Base-by-base conservation (phyloP, 2,113 vertebrate species). In the Nycticebus coucang region DNA sequence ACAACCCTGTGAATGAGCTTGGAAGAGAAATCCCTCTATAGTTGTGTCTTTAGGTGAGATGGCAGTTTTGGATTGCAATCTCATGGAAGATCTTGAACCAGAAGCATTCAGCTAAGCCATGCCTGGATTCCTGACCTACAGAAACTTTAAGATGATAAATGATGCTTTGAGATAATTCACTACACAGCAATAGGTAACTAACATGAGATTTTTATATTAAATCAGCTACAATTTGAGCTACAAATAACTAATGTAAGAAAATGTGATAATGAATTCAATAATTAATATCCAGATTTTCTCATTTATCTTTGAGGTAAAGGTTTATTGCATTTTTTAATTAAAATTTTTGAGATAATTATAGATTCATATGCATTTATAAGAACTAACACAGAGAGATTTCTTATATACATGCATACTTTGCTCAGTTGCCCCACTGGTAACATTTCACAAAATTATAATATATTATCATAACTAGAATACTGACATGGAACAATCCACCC, bases 171-270 rank as follows among this genome's bases (percentile, higher is more conserved):
- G n/a, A 33, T 59, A 87, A 87, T 92, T 90, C 33, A 77, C 59
- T 72, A 74, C 13, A 77, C 18, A 89, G 59, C 57, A 82, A 75
- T 2, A 86, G 60, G 79, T 22, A 80, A 87, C 55, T 82, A 91
- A 93, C 9, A 79, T 89, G 57, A 86, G 41, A 86, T 83, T 93
- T 87, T 60, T 84, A 57, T 75, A 83, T 93, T 55, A 93, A 95
- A 92, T 75, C 4, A 12, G 75, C 53, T 93, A 4, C 24, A 93
- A 37, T 89, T 94, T 89, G 64, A 89, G 87, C 45, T 84, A 75
- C 11, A 80, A 75, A 83, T 74, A 89, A 71, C 35, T 68, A 95
- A 93, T 33, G 80, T 50, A 89, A 96, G 60, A 93, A 96, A 96
- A 81, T 50, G 7, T 62, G 72, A 82, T 55, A 91, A 96, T 53